Evolutionary conservation across 2,888 invertebrate genomes (phyloP).

Genomic region (Coenonympha glycerion): DNA sequence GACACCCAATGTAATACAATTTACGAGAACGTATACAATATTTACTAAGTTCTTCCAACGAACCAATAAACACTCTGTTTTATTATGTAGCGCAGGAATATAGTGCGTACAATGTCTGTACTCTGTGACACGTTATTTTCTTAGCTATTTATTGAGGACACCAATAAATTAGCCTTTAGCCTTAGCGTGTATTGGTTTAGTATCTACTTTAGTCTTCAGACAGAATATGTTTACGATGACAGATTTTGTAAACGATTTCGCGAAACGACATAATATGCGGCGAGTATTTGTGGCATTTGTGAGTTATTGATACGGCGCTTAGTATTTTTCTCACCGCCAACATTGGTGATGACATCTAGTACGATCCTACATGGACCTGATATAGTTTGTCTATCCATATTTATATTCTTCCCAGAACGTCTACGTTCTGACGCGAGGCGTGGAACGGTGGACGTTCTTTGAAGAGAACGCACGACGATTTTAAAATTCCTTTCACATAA

Average conservation of each 20-base stretch:
- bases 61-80: conserved; percentile 22
- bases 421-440: too few species aligned
- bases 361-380: background rate
- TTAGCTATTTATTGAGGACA: conserved; percentile 18
- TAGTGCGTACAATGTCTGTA: conserved; percentile 19
- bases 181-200: conserved; percentile 15
- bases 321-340: background rate
- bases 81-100: conserved; percentile 15
- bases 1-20: conserved; percentile 6
- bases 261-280: conserved; percentile 6
- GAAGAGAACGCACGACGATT: background rate
- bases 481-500: background rate
- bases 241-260: conserved; percentile 20
- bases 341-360: background rate
- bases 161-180: conserved; percentile 22
- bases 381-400: background rate
- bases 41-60: conserved; percentile 20
- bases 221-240: conserved; percentile 19
- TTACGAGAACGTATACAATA: conserved; percentile 15
- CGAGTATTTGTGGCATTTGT: conserved; percentile 7
- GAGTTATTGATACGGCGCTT: background rate
- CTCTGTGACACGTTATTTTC: conserved; percentile 19
- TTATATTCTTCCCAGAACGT: background rate
- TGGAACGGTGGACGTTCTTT: too few species aligned
- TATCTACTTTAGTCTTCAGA: background rate